These are phyloP conservation scores for Drosophila kohkoa DNA, from an alignment of 1,140 invertebrate genomes.

Conservation along the genomic window DNA sequence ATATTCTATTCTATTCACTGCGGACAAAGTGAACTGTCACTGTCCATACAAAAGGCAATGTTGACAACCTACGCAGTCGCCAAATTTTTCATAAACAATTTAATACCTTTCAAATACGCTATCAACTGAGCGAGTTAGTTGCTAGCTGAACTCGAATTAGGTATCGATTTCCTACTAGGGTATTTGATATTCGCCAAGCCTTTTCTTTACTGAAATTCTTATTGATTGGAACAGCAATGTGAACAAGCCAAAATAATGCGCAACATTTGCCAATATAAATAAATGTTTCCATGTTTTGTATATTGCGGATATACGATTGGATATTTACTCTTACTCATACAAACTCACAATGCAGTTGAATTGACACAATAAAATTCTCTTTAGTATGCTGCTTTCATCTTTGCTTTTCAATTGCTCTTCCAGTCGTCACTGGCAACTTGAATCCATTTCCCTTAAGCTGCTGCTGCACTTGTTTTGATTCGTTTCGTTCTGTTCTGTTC, in stretches of 20 bases:
- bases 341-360: no score
- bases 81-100: constrained; percentile 16
- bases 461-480: not conserved
- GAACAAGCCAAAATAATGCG: not conserved
- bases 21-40: constrained; percentile 22
- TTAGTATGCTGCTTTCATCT: no score
- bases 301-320: not conserved
- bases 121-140: not conserved
- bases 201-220: not conserved
- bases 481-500: no score
- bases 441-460: not conserved
- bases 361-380: no score
- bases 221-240: not conserved
- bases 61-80: constrained; percentile 5
- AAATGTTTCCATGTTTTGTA: not conserved
- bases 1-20: constrained; percentile 13
- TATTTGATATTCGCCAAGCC: not conserved
- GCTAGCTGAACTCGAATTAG: no score
- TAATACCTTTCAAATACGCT: constrained; percentile 1
- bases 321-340: no score
- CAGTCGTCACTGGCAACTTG: no score
- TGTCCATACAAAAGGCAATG: constrained; percentile 8
- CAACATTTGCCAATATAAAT: not conserved
- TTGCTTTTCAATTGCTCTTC: no score
- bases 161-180: not conserved